Base-by-base conservation (phyloP, 2,888 invertebrate genomes). In the Leucozona laternaria region DNA sequence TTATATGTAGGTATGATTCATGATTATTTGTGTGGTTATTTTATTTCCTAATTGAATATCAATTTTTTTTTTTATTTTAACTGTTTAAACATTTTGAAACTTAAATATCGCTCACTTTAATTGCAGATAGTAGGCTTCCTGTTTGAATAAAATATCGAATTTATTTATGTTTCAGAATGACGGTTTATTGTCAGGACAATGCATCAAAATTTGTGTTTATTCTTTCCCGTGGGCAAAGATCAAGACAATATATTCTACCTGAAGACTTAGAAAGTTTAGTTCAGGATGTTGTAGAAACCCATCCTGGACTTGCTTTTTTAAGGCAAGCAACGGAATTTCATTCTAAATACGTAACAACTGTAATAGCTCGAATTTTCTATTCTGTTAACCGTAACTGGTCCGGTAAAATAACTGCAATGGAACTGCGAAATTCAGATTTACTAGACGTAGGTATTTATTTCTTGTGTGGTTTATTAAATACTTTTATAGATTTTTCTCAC, bases 321-420 rank as follows among this genome's bases (percentile, higher is more conserved):
- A 97, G 98, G 93, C 98, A 99, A 92, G 99, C 99, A 80, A 97
- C 97, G 1, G 99, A 99, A 94, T 99, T 99, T 93, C 99, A 99
- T 94, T 98, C 98, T 86, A 95, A 98, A 94, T 99, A 99, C 92
- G 97, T 99, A 89, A 98, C 99, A 93, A 99, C 99, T 92, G 99
- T 99, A 91, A 98, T 99, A 91, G 98, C 98, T 88, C 95, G 99
- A 93, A 98, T 99, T 94, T 99, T 97, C 93, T 99, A 98, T 93
- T 96, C 97, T 93, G 98, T 98, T 73, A 98, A 98, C 93, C 96
- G 98, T 89, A 97, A 98, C 88, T 99, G 99, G 99, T 97, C 98
- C 72, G 98, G 98, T 15, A 95, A 95, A 90, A 97, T 99, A 90
- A 96, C 97, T 58, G 94, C 97, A 89, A 94, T 97, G 5, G 99